Percentiles rank a stretch among this genome's conserved stretches.
phyloP scores from a whole-genome alignment of 2,113 vertebrate species.

The Macrotis lagotis region DNA sequence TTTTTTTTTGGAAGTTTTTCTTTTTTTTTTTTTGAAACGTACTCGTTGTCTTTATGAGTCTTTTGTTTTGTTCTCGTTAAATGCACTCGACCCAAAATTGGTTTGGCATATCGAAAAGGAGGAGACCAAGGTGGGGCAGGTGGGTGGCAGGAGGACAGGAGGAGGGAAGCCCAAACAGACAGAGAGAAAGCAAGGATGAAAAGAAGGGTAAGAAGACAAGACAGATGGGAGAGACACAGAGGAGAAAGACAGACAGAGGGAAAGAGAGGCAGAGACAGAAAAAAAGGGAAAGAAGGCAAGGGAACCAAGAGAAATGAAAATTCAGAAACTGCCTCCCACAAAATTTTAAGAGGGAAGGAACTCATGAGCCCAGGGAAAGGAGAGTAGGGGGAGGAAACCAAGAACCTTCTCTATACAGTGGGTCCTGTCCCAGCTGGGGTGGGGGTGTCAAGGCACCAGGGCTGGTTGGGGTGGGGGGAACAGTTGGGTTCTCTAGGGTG shows the following conservation, averaged over 20 bases:
- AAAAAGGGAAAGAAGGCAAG: not conserved
- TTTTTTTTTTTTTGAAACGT: slow-evolving; percentile 80
- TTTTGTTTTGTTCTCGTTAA: slow-evolving; percentile 83
- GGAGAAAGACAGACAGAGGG: slow-evolving; percentile 6
- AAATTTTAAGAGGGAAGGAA: slow-evolving; percentile 69
- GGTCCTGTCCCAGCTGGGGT: slow-evolving; percentile 62
- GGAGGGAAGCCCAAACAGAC: slow-evolving; percentile 71
- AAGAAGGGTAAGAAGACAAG: slow-evolving; percentile 25
- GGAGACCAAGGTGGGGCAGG: slow-evolving; percentile 63
- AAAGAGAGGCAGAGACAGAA: slow-evolving; percentile 16
- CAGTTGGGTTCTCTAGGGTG: slow-evolving; percentile 56
- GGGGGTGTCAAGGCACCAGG: slow-evolving; percentile 77
- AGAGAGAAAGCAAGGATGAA: slow-evolving; percentile 59
- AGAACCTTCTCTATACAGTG: slow-evolving; percentile 70
- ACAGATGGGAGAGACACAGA: slow-evolving; percentile 39
- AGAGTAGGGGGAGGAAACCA: slow-evolving; percentile 65
- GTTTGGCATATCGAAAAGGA: slow-evolving; percentile 84
- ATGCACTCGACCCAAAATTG: slow-evolving; percentile 85
- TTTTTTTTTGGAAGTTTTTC: slow-evolving; percentile 80
- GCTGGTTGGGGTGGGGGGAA: slow-evolving; percentile 63
- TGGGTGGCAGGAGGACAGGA: slow-evolving; percentile 29
- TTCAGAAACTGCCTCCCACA: slow-evolving; percentile 37
- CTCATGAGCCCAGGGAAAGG: slow-evolving; percentile 67
- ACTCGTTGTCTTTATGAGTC: slow-evolving; percentile 77
- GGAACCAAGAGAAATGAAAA: not conserved